Evolutionary conservation across 2,113 vertebrate species (phyloP), one percentile per base, ranked within the genome.

Genomic region (Anguilla japonica): DNA sequence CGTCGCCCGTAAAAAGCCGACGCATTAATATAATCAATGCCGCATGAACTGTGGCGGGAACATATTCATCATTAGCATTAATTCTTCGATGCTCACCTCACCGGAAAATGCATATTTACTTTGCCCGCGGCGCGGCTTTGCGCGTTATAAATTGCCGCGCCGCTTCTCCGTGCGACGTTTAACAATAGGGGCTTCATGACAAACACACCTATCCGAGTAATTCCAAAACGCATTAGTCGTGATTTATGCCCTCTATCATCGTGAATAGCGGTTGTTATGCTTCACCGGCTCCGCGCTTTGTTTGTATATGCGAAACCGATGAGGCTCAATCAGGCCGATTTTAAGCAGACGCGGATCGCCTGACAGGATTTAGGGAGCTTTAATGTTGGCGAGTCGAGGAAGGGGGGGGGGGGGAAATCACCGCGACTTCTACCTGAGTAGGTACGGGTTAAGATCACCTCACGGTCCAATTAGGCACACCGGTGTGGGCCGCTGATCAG

Each of bases 101-200:
- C 71, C n/a, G n/a, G 71, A 75, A 75, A 75, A 75, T 75, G 26
- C n/a, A 14, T 75, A 75, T 75, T 75, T 75, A 75, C 71, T 75
- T 9, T 29, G 26, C 9, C n/a, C 71, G 13, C 29, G 26, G 26
- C 1, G 26, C 71, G 71, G 18, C 15, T 75, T 5, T 34, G n/a
- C 71, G 34, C 34, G 71, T 75, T 75, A 75, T 75, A 2, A 75
- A 75, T 75, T 34, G 34, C 29, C 16, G n/a, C 11, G 26, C 18
- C n/a, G 26, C 71, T 34, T 34, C 71, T 75, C 71, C 26, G 71
- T 26, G n/a, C 71, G 34, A 14, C n/a, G 34, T 75, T 75, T 75
- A 34, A 75, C 71, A 75, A 75, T 75, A 8, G n/a, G 26, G n/a
- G 26, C 34, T 34, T n/a, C 13, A 75, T 75, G 71, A 75, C 71